A percentile compares a stretch with the other conserved stretches of the same genome.
phyloP scores from a whole-genome alignment of 2,797 vertebrate genomes.

The Sphenodon punctatus region DNA sequence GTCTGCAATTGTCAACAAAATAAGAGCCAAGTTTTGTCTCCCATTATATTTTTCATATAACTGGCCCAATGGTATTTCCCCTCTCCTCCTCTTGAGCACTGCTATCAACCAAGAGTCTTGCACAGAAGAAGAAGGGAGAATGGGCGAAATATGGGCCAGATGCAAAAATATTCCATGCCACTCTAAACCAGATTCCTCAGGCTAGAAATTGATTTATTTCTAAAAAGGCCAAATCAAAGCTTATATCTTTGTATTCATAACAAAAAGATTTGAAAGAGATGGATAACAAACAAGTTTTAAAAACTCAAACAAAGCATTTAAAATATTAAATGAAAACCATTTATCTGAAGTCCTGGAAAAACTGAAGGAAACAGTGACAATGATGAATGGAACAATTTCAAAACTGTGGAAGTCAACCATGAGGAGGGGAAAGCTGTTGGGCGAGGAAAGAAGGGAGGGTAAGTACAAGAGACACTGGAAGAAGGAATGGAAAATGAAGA shows the following conservation, averaged over 20 bases:
- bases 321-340: constrained; percentile 76
- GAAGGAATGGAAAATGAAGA: constrained; percentile 40
- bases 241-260: neutral
- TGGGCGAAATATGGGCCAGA: too few species aligned
- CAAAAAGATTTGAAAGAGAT: neutral
- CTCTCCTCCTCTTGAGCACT: constrained; percentile 19
- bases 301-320: constrained; percentile 62
- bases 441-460: constrained; percentile 5
- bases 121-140: constrained; percentile 6
- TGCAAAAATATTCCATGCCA: neutral
- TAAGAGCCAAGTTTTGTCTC: neutral
- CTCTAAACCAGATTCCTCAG: neutral
- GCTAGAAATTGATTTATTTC: neutral
- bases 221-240: constrained; percentile 30
- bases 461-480: constrained; percentile 30
- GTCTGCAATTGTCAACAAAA: neutral
- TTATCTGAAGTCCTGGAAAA: constrained; percentile 69
- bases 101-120: constrained; percentile 5
- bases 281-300: constrained; percentile 21
- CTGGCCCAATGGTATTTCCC: neutral
- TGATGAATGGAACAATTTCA: constrained; percentile 73
- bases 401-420: constrained; percentile 54
- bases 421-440: constrained; percentile 41
- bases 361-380: constrained; percentile 53
- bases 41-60: neutral